A percentile compares a stretch with the other conserved stretches of the same genome.
These are phyloP conservation scores for Ceratina japonica DNA, from an alignment of 1,140 invertebrate genomes.

Conservation along the genomic window DNA sequence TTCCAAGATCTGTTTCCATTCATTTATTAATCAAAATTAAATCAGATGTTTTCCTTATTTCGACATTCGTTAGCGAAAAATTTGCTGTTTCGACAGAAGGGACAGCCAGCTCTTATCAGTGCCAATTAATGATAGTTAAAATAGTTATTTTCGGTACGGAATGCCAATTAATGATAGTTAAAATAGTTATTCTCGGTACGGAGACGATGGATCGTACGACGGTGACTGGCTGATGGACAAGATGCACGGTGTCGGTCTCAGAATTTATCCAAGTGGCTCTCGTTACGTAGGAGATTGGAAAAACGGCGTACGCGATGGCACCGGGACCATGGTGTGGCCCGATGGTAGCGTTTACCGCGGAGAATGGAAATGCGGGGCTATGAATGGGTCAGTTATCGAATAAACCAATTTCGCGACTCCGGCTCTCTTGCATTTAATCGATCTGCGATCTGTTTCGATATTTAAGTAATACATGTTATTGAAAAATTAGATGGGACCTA, in stretches of 20 bases:
- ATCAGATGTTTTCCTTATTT: too few species aligned
- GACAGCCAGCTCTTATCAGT: too few species aligned
- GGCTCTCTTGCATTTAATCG: background rate
- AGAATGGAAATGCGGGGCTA: constrained; percentile 80
- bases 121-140: background rate
- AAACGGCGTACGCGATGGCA: constrained; percentile 77
- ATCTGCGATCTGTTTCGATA: background rate
- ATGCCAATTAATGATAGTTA: background rate
- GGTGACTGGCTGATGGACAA: constrained; percentile 76
- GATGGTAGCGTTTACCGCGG: constrained; percentile 71
- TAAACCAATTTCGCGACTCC: too few species aligned
- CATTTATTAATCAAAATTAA: too few species aligned
- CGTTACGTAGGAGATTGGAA: constrained; percentile 81
- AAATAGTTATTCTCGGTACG: constrained; percentile 57
- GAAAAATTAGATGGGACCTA: background rate
- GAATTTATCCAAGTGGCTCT: constrained; percentile 76
- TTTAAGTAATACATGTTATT: too few species aligned
- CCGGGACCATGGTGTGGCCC: constrained; percentile 79
- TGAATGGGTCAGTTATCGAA: constrained; percentile 73
- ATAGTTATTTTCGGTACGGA: constrained; percentile 57
- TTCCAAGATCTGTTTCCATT: too few species aligned
- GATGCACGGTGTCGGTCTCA: constrained; percentile 78
- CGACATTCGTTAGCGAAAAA: too few species aligned
- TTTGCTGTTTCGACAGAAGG: too few species aligned
- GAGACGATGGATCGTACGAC: constrained; percentile 69